Evolutionary conservation across 2,797 vertebrate species (phyloP).

Genomic region (Aselliscus stoliczkanus): DNA sequence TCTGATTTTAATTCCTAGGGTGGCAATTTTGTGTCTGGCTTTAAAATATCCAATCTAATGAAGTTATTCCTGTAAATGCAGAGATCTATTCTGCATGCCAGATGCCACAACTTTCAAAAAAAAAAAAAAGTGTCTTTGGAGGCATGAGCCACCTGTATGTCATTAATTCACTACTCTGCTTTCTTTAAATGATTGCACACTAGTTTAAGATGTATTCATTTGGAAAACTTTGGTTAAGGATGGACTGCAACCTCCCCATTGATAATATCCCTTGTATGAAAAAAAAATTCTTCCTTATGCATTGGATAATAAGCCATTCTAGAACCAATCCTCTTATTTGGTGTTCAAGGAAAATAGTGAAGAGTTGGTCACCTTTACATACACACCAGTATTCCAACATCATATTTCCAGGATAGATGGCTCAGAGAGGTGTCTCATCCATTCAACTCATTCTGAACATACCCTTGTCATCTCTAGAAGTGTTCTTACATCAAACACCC

Average conservation of each 20-base stretch:
- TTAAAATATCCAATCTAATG: background rate
- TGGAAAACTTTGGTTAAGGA: background rate
- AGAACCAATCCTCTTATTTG: background rate
- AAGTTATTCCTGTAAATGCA: background rate
- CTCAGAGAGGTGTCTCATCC: background rate
- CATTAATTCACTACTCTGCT: background rate
- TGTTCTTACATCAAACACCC: background rate
- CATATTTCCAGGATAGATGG: background rate
- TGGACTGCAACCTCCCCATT: background rate
- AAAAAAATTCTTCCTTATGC: background rate
- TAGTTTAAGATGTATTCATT: background rate
- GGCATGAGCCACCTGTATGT: background rate
- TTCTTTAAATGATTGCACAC: background rate
- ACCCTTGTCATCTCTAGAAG: background rate
- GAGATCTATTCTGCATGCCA: background rate
- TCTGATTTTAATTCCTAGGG: constrained; percentile 11
- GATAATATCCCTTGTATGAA: background rate
- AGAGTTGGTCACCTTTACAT: background rate
- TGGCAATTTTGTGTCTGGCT: constrained; percentile 1
- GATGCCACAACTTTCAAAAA: background rate
- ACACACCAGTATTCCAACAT: background rate
- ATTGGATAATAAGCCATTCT: background rate
- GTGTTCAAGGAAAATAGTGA: background rate
- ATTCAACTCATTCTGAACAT: background rate
- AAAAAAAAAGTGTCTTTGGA: background rate